phyloP scores from a whole-genome alignment of 2,113 vertebrate species.

The Synchiropus splendidus region DNA sequence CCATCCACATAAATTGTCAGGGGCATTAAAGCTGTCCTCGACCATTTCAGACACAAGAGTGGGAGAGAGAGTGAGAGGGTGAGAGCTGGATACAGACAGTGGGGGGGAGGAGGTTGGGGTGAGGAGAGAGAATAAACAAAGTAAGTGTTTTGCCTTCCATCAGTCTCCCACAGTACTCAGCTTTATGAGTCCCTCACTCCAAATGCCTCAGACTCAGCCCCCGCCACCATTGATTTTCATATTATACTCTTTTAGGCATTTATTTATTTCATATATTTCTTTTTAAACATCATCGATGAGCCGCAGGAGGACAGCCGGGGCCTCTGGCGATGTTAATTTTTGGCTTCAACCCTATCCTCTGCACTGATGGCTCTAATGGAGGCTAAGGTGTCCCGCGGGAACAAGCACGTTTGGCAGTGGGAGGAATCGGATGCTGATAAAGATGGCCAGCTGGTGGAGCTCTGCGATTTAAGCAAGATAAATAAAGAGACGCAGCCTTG shows the following conservation, averaged over 20 bases:
- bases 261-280: slow-evolving; percentile 79
- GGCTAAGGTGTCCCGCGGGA: slow-evolving; percentile 68
- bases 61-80: slow-evolving; percentile 31
- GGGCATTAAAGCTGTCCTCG: slow-evolving; percentile 72
- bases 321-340: slow-evolving; percentile 66
- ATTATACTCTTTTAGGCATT: slow-evolving; percentile 72
- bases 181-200: slow-evolving; percentile 66
- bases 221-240: slow-evolving; percentile 71
- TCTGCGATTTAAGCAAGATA: too few relatives aligned
- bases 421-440: slow-evolving; percentile 12
- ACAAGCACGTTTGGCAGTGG: slow-evolving; percentile 23
- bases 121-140: slow-evolving; percentile 62
- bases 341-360: slow-evolving; percentile 62
- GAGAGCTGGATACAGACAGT: slow-evolving; percentile 47
- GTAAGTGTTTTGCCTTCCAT: slow-evolving; percentile 67
- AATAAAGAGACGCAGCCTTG: too few relatives aligned
- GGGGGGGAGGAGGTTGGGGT: slow-evolving; percentile 45
- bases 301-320: slow-evolving; percentile 60
- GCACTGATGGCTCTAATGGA: slow-evolving; percentile 73
- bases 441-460: background rate
- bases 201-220: slow-evolving; percentile 48
- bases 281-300: slow-evolving; percentile 77
- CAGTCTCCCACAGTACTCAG: slow-evolving; percentile 61
- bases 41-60: slow-evolving; percentile 46
- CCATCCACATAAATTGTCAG: slow-evolving; percentile 68